Percentiles rank a stretch among this genome's conserved stretches.
Evolutionary conservation across 35 echinoderm and acorn worm species (phyloP).

Genomic region (Stichopus chloronotus): DNA sequence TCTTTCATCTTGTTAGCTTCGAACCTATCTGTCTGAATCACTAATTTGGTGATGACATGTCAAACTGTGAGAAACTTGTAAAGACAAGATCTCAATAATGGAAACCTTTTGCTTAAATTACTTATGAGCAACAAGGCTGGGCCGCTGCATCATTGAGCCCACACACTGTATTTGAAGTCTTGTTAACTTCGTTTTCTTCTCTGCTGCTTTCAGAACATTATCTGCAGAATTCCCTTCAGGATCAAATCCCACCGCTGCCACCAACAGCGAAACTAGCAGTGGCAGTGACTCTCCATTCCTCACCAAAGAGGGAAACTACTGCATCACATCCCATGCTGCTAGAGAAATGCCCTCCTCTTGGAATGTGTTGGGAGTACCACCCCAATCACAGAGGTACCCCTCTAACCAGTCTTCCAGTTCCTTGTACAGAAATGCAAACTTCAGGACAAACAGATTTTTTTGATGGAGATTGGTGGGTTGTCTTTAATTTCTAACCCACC

Average conservation of each 20-base stretch:
- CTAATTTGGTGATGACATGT: too few species aligned
- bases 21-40: too few species aligned
- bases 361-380: conserved; percentile 89
- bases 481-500: neutral
- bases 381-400: conserved; percentile 10
- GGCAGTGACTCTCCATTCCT: neutral
- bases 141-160: too few species aligned
- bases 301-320: conserved; percentile 91
- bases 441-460: conserved; percentile 41
- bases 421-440: conserved; percentile 47
- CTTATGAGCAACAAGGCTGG: too few species aligned
- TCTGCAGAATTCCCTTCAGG: neutral
- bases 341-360: conserved; percentile 85
- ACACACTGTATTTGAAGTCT: neutral
- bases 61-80: too few species aligned
- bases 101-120: too few species aligned
- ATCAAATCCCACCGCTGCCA: conserved; percentile 36
- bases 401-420: conserved; percentile 30
- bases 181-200: neutral
- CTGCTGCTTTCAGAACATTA: neutral
- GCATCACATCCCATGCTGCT: conserved; percentile 41
- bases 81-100: too few species aligned
- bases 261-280: neutral
- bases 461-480: conserved; percentile 23
- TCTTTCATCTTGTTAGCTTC: too few species aligned